Evolutionary conservation across 1,140 invertebrate genomes (phyloP), one percentile per base, ranked within the genome.

Genomic region (Cotesia glomerata): DNA sequence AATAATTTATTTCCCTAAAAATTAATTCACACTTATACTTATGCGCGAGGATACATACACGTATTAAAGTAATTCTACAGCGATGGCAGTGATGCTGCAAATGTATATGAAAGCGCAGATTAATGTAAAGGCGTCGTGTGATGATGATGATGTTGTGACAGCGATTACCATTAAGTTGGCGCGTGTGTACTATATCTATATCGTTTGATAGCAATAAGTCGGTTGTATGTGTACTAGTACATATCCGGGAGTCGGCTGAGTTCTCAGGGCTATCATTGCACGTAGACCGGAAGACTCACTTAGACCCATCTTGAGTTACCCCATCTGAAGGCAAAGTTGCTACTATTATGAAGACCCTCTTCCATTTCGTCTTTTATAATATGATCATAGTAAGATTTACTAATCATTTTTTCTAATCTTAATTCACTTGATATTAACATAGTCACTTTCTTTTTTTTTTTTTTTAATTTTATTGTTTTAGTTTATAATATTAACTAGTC

Each of bases 181-280:
- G 45, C 49, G 26, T 62, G 54, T 74, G 45, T 69, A 74, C 39
- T 65, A 63, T 64, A 64, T 63, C 8, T 52, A 58, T n/a, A 8
- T 36, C 74, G 77, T 70, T 75, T 76, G 74, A 77, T 78, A 79
- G 78, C 75, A 75, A 74, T 78, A 65, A 67, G 73, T 74, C 67
- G 61, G 65, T 34, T 71, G 73, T 73, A 73, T 77, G 64, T 81
- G 82, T 81, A n/a, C n/a, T n/a, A 85, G 83, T 81, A 81, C 79
- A 81, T 85, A 84, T 86, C 85, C 85, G 84, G 84, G 82, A 84
- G 80, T 80, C 84, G 83, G 81, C 80, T 83, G 81, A 86, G 84
- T 87, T 87, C 86, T 87, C 86, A 87, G 86, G 86, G 81, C 86
- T 87, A 87, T 87, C 86, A 87, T 87, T 86, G 85, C 81, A 80